Base-by-base conservation (phyloP, 2,113 vertebrate genomes). In the Pandion haliaetus region DNA sequence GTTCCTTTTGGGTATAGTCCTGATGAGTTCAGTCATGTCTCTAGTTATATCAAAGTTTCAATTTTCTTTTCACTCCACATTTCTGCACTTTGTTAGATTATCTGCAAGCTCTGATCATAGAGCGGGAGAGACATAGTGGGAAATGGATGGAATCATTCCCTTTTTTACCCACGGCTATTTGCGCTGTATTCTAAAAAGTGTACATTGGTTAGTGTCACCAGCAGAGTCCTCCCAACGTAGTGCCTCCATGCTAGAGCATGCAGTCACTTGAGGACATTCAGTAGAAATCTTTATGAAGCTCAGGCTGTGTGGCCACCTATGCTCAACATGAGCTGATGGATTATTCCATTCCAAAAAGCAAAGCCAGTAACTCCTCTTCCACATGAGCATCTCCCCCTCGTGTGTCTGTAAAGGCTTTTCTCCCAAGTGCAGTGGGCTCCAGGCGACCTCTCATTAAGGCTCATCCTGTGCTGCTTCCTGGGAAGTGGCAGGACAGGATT, bases 361-460 rank as follows among this genome's bases (percentile, higher is more conserved):
- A 58, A 49, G 38, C 15, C 19, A 28, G 44, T 14, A 44, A 23
- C 45, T 90, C 36, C 16, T 73, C 24, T 63, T 59, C 25, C 16
- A 3, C 0, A 0, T 29, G 9, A 58, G 20, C 44, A 14, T 17
- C 19, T 62, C 14, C 17, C 5, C 26, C 9, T 25, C 3, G 0
- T 1, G 2, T 1, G 0, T 15, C 34, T 82, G n/a, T 54, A 25
- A 49, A 67, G 28, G 55, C 4, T 74, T 17, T 69, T 36, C 42
- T 54, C 34, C 44, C 38, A 58, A 8, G 45, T 6, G 4, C 8
- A 34, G 24, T 11, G 17, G 42, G 34, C 25, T 69, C 15, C 36
- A 70, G 25, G 65, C 0, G 3, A 52, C 25, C 31, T 40, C n/a
- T 12, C 2, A 1, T 44, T 17, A 7, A 28, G 19, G 28, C 40